Percentiles rank a stretch among this genome's conserved stretches.
Conservation (phyloP, 2,888 invertebrate genomes). For the Exocentrus adspersus region DNA sequence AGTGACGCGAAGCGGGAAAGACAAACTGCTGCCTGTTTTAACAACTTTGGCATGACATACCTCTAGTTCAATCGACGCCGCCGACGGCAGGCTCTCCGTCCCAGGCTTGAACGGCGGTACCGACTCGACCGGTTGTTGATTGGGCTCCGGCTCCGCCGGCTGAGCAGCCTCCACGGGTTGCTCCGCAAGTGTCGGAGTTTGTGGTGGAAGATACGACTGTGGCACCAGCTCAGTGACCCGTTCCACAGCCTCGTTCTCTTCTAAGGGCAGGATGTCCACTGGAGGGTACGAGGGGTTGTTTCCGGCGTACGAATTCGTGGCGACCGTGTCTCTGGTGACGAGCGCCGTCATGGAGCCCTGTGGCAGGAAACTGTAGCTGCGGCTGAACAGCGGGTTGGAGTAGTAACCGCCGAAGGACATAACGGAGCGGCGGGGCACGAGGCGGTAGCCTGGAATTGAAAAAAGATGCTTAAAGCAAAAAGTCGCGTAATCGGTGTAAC, state of each 20-base stretch:
- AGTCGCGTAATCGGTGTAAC: too few relatives aligned
- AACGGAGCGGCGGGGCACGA: slow-evolving; percentile 53
- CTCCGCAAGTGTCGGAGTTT: neutral
- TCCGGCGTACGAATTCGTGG: slow-evolving; percentile 60
- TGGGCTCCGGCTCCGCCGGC: neutral
- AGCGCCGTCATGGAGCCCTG: slow-evolving; percentile 61
- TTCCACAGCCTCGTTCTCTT: slow-evolving; percentile 31
- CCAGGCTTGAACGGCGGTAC: neutral
- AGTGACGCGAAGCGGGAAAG: too few relatives aligned
- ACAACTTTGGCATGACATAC: neutral
- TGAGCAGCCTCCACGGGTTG: neutral
- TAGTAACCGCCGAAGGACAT: slow-evolving; percentile 61
- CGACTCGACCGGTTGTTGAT: neutral
- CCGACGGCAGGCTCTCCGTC: neutral
- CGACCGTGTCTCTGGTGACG: slow-evolving; percentile 59
- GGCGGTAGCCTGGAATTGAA: slow-evolving; percentile 13
- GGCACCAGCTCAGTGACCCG: slow-evolving; percentile 23
- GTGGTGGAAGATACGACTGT: neutral
- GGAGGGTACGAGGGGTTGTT: slow-evolving; percentile 18
- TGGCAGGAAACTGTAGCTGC: slow-evolving; percentile 39
- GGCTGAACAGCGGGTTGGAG: slow-evolving; percentile 47
- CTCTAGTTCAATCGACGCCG: too few relatives aligned
- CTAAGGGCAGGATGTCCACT: slow-evolving; percentile 25
- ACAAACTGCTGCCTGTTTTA: too few relatives aligned
- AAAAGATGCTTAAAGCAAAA: too few relatives aligned